Conservation (phyloP, 2,888 invertebrate species). For the Phalera bucephala region DNA sequence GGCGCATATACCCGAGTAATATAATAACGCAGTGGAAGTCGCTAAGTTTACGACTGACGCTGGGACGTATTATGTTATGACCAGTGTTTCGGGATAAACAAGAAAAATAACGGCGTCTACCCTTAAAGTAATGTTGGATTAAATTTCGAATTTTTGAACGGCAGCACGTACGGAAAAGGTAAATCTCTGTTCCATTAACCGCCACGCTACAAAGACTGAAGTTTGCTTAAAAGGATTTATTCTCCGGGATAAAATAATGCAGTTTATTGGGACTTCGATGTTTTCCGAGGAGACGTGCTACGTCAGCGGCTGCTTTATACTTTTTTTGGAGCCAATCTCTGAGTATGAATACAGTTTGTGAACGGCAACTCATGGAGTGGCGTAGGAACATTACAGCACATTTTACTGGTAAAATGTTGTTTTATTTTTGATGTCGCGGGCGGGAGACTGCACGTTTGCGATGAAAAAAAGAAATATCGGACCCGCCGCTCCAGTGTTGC, state of each 20-base stretch:
- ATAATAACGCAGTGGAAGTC: constrained; percentile 32
- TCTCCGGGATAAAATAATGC: constrained; percentile 37
- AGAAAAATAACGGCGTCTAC: constrained; percentile 20
- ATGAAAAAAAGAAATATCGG: constrained; percentile 15
- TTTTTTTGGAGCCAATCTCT: constrained; percentile 22
- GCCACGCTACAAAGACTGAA: constrained; percentile 26
- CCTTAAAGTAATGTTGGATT: constrained; percentile 18
- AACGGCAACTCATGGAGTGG: constrained; percentile 8
- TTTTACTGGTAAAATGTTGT: constrained; percentile 16
- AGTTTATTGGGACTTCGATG: constrained; percentile 37
- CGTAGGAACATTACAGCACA: constrained; percentile 10
- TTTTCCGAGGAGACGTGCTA: constrained; percentile 16
- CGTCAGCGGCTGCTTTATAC: constrained; percentile 5
- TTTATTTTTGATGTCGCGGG: constrained; percentile 17
- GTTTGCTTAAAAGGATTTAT: constrained; percentile 34
- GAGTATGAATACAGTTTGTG: constrained; percentile 19
- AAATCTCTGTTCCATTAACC: constrained; percentile 40
- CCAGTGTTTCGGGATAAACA: constrained; percentile 23
- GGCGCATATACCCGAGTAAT: constrained; percentile 27
- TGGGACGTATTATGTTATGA: constrained; percentile 27
- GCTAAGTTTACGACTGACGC: constrained; percentile 34
- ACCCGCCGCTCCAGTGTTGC: constrained; percentile 20
- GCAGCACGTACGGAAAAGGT: constrained; percentile 29
- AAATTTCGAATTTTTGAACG: constrained; percentile 27
- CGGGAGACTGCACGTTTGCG: constrained; percentile 18